Evolutionary conservation across 2,797 vertebrate genomes (phyloP).

Genomic region (Epinephelus awoara): DNA sequence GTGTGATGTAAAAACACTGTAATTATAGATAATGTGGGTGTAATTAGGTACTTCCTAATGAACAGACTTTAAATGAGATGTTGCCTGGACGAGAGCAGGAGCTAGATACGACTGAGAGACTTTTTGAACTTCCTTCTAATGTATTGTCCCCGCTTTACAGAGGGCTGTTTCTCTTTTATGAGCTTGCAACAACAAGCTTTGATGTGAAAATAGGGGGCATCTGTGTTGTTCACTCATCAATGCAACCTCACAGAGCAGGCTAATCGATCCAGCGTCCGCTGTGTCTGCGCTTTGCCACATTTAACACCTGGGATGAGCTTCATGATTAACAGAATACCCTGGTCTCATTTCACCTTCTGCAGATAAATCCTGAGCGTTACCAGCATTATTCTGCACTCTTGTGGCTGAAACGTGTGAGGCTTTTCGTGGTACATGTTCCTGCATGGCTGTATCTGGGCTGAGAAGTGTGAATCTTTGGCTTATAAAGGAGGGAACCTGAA

Average conservation of each 20-base stretch:
- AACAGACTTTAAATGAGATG: conserved; percentile 77
- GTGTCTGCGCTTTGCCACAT: conserved; percentile 19
- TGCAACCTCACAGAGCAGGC: conserved; percentile 42
- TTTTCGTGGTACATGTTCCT: conserved; percentile 8
- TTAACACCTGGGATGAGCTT: conserved; percentile 37
- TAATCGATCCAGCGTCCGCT: conserved; percentile 47
- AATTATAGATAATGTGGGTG: conserved; percentile 84
- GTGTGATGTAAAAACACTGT: conserved; percentile 77
- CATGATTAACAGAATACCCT: conserved; percentile 23
- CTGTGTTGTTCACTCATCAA: conserved; percentile 55
- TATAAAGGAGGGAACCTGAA: conserved; percentile 14
- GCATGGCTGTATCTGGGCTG: background rate
- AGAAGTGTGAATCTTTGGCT: conserved; percentile 14
- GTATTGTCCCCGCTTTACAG: conserved; percentile 39
- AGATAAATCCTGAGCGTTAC: conserved; percentile 25
- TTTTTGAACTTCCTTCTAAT: conserved; percentile 44
- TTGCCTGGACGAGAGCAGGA: conserved; percentile 47
- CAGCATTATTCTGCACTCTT: background rate
- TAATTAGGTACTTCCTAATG: conserved; percentile 82
- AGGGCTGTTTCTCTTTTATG: conserved; percentile 10
- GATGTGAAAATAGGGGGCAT: conserved; percentile 42
- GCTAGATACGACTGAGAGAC: conserved; percentile 24
- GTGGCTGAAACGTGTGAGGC: background rate
- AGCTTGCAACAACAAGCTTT: conserved; percentile 30
- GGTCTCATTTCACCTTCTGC: conserved; percentile 16